These are phyloP conservation scores for Littorina saxatilis DNA, from an alignment of 1,140 invertebrate genomes.

Conservation along the genomic window DNA sequence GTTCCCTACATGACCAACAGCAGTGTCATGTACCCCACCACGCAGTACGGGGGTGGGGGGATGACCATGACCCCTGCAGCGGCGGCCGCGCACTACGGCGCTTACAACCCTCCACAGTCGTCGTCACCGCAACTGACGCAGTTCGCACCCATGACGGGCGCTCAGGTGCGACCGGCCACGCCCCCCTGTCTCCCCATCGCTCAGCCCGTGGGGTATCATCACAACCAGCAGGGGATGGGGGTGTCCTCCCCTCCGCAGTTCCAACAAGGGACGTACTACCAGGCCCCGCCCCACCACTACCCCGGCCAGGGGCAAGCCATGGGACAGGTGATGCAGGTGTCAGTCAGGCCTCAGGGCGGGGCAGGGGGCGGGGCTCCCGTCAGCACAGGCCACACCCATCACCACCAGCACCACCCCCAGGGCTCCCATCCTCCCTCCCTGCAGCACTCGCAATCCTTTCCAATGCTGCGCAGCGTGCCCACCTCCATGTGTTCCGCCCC, in stretches of 20 bases:
- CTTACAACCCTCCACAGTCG: conserved; percentile 6
- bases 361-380: neutral
- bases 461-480: conserved; percentile 11
- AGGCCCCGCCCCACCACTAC: neutral
- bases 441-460: conserved; percentile 33
- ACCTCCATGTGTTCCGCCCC: neutral
- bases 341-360: neutral
- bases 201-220: conserved; percentile 17
- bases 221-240: conserved; percentile 25
- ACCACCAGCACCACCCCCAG: neutral
- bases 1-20: conserved; percentile 14
- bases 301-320: neutral
- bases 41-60: neutral
- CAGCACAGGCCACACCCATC: neutral
- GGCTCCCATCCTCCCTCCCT: neutral
- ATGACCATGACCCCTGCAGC: neutral
- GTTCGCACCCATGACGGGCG: neutral
- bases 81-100: neutral
- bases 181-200: conserved; percentile 22
- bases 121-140: conserved; percentile 24
- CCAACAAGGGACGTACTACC: neutral
- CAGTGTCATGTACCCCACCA: conserved; percentile 16
- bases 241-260: conserved; percentile 24
- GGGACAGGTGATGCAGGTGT: conserved; percentile 25
- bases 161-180: conserved; percentile 29